These are phyloP conservation scores for Drosophila kikkawai DNA, from an alignment of 1,140 invertebrate genomes.

Conservation along the genomic window DNA sequence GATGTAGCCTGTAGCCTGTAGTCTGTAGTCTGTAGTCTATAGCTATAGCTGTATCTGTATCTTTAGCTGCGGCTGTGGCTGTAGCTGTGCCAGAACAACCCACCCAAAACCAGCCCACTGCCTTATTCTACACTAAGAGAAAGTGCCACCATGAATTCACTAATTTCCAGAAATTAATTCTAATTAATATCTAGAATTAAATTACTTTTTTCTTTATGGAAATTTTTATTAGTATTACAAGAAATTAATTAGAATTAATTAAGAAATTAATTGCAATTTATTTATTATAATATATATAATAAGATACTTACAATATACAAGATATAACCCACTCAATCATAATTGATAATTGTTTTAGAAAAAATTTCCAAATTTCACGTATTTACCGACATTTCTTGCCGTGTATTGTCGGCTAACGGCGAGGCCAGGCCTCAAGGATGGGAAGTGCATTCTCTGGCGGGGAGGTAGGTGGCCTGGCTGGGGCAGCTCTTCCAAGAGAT, in stretches of 20 bases:
- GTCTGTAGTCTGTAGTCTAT: not conserved
- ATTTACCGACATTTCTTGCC: not conserved
- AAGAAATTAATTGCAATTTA: too few relatives aligned
- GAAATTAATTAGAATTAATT: too few relatives aligned
- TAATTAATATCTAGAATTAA: too few relatives aligned
- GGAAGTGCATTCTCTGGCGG: conserved; percentile 11
- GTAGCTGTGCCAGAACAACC: conserved; percentile 7
- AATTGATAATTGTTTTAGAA: not conserved
- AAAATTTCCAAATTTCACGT: not conserved
- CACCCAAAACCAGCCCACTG: conserved; percentile 24
- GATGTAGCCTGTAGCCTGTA: not conserved
- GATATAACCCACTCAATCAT: not conserved
- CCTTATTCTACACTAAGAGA: conserved; percentile 4
- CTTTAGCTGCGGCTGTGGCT: not conserved
- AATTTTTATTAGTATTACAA: too few relatives aligned
- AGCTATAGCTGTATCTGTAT: not conserved
- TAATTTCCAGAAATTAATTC: too few relatives aligned
- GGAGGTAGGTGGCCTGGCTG: not conserved
- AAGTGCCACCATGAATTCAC: not conserved
- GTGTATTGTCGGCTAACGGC: not conserved
- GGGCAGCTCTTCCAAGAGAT: conserved; percentile 12
- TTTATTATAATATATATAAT: too few relatives aligned
- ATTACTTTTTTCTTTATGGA: too few relatives aligned
- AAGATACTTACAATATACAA: not conserved
- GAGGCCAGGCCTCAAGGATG: conserved; percentile 20